Evolutionary conservation across 2,888 invertebrate species (phyloP).

Genomic region (Electrophaes corylata): DNA sequence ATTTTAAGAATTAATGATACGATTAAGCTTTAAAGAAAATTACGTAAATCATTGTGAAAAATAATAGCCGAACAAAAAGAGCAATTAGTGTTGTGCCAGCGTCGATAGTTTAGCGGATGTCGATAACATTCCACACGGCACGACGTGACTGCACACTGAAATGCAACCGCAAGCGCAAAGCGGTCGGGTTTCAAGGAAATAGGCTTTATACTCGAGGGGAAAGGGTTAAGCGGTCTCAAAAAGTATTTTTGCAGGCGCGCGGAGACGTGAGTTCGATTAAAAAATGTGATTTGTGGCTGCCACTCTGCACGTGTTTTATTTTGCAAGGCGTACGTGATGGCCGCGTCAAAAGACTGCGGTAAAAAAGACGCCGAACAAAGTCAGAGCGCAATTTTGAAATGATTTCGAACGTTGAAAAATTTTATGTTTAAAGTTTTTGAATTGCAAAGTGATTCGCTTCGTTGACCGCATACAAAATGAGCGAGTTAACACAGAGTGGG

Average conservation of each 20-base stretch:
- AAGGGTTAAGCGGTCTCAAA: slow-evolving; percentile 38
- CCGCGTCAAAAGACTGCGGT: slow-evolving; percentile 61
- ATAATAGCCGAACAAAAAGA: slow-evolving; percentile 70
- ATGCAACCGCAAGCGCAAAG: slow-evolving; percentile 52
- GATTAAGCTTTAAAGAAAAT: slow-evolving; percentile 65
- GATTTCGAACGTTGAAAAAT: slow-evolving; percentile 46
- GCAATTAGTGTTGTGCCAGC: slow-evolving; percentile 78
- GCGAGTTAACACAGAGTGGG: slow-evolving; percentile 25
- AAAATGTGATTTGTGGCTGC: slow-evolving; percentile 83
- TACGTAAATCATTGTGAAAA: slow-evolving; percentile 77
- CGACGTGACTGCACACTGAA: slow-evolving; percentile 76
- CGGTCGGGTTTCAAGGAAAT: slow-evolving; percentile 37
- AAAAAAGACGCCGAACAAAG: slow-evolving; percentile 54
- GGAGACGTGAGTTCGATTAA: slow-evolving; percentile 80
- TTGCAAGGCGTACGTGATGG: slow-evolving; percentile 76
- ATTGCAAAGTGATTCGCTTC: slow-evolving; percentile 38
- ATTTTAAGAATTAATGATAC: slow-evolving; percentile 69
- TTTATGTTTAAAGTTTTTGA: slow-evolving; percentile 45
- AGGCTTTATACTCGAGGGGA: slow-evolving; percentile 43
- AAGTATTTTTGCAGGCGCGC: slow-evolving; percentile 46
- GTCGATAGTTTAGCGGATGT: slow-evolving; percentile 82
- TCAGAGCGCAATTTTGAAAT: slow-evolving; percentile 51
- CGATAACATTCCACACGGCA: slow-evolving; percentile 74
- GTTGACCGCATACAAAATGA: slow-evolving; percentile 30
- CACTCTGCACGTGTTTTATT: slow-evolving; percentile 78